A percentile compares a stretch with the other conserved stretches of the same genome.
Conservation (phyloP, 2,113 vertebrate species). For the Barnardius zonarius region DNA sequence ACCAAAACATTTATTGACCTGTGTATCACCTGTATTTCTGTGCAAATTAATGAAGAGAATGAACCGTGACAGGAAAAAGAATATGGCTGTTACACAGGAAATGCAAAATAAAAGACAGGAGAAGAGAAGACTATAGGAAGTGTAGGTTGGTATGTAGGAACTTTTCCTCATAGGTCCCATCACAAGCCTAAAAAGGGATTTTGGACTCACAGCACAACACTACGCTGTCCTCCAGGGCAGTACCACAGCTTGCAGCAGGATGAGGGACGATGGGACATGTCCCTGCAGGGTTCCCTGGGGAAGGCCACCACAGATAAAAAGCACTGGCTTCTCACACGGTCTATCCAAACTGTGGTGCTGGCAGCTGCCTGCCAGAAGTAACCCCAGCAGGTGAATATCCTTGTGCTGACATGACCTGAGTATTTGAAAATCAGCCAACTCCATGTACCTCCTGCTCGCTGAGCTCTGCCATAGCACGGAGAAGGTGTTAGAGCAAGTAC, state of each 20-base stretch:
- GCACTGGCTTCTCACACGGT: neutral
- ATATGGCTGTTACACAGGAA: neutral
- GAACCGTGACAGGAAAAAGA: accelerated
- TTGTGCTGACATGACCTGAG: accelerated
- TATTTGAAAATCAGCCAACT: neutral
- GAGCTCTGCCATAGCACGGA: neutral
- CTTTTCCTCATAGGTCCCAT: neutral
- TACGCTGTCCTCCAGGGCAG: neutral
- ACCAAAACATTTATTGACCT: neutral
- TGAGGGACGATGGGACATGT: accelerated
- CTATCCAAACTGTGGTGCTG: neutral
- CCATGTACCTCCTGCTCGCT: neutral
- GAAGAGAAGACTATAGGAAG: neutral
- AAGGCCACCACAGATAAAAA: neutral
- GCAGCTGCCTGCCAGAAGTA: neutral
- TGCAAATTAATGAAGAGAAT: neutral
- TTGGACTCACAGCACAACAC: neutral
- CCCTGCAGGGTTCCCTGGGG: neutral
- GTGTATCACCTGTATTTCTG: neutral
- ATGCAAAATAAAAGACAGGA: neutral
- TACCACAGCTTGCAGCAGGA: neutral
- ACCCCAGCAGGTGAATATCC: accelerated
- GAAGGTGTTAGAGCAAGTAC: neutral
- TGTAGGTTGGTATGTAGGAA: neutral
- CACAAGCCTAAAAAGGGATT: neutral